Evolutionary conservation across 1,140 invertebrate species (phyloP).

Genomic region (Pseudoatta argentina): DNA sequence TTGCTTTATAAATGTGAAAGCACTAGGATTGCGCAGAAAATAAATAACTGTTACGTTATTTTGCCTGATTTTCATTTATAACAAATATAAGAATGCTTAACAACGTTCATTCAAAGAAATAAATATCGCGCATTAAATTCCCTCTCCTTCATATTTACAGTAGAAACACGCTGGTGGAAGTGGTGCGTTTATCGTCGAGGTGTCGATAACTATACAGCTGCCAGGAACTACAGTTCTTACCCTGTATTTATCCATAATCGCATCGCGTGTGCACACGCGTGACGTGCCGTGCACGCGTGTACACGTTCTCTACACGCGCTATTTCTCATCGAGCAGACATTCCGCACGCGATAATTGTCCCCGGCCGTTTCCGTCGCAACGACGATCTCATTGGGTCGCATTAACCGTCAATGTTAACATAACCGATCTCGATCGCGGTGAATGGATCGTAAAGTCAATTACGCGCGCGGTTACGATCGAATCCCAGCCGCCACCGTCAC

Average conservation of each 20-base stretch:
- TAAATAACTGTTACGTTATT: background rate
- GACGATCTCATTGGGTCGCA: conserved; percentile 59
- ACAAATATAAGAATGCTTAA: background rate
- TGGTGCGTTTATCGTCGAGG: background rate
- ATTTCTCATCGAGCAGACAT: conserved; percentile 48
- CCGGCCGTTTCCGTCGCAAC: background rate
- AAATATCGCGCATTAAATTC: background rate
- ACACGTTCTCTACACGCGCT: conserved; percentile 54
- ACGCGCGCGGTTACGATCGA: conserved; percentile 52
- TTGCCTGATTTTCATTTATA: background rate
- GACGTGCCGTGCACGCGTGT: background rate
- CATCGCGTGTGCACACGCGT: conserved; percentile 24
- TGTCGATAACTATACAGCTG: conserved; percentile 25
- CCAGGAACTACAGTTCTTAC: conserved; percentile 12
- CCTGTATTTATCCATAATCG: conserved; percentile 8
- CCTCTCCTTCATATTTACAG: background rate
- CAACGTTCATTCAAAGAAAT: background rate
- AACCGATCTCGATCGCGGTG: conserved; percentile 67
- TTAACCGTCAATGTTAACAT: conserved; percentile 75
- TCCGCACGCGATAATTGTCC: conserved; percentile 67
- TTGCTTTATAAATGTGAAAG: background rate
- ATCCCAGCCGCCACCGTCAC: background rate
- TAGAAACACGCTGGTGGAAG: background rate
- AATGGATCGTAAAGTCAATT: conserved; percentile 75
- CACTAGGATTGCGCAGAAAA: background rate